phyloP scores from a whole-genome alignment of 2,888 invertebrate species.

The Mythimna vitellina region DNA sequence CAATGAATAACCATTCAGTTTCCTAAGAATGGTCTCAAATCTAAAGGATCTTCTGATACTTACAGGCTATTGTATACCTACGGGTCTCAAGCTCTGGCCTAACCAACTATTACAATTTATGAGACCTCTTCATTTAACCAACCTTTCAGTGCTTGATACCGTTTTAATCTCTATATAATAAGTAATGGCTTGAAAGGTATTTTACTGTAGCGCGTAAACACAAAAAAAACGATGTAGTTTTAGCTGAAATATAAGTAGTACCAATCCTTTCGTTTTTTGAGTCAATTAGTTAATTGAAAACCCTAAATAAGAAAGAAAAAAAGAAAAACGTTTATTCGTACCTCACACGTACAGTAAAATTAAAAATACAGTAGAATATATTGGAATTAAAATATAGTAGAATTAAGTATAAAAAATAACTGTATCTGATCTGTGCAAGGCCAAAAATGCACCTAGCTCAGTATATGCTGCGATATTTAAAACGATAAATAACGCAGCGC shows the following conservation, averaged over 20 bases:
- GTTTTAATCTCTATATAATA: slow-evolving; percentile 38
- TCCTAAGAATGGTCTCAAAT: neutral
- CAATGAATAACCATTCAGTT: slow-evolving; percentile 2
- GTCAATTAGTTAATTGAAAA: too few species aligned
- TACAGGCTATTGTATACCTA: neutral
- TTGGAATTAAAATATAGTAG: too few species aligned
- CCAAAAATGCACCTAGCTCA: too few species aligned
- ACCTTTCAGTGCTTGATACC: slow-evolving; percentile 25
- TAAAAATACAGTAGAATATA: too few species aligned
- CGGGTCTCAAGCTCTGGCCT: neutral
- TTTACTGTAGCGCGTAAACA: neutral
- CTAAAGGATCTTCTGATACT: slow-evolving; percentile 1
- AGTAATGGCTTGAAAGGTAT: slow-evolving; percentile 6
- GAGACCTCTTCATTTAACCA: slow-evolving; percentile 23
- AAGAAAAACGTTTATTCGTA: too few species aligned
- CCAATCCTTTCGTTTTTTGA: too few species aligned
- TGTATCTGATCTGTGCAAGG: too few species aligned
- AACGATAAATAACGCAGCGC: too few species aligned
- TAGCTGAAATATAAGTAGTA: neutral
- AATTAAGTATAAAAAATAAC: too few species aligned
- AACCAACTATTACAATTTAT: slow-evolving; percentile 46
- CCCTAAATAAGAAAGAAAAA: too few species aligned
- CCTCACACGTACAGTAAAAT: too few species aligned
- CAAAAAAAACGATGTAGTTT: neutral
- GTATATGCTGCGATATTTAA: too few species aligned